These are phyloP conservation scores for Nixonia krombeini DNA, from an alignment of 1,140 invertebrate species.

Conservation along the genomic window DNA sequence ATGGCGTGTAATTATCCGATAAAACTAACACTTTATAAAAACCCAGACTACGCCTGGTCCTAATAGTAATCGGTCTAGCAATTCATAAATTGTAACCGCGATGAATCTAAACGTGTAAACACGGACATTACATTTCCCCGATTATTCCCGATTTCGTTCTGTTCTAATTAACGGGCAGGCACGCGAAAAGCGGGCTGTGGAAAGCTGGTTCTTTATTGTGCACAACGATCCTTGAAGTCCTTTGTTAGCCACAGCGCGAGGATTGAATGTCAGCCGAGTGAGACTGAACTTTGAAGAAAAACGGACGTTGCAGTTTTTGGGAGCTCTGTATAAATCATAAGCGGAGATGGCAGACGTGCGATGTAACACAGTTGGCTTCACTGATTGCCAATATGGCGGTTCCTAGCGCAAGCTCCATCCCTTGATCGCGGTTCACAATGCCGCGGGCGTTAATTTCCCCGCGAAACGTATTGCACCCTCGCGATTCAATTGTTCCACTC, in stretches of 20 bases:
- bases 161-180: slow-evolving; percentile 30
- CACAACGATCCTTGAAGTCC: slow-evolving; percentile 13
- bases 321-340: slow-evolving; percentile 22
- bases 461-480: slow-evolving; percentile 66
- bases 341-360: slow-evolving; percentile 24
- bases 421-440: slow-evolving; percentile 59
- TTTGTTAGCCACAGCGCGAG: slow-evolving; percentile 15
- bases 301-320: slow-evolving; percentile 18
- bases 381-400: slow-evolving; percentile 65
- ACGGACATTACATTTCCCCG: too few relatives aligned
- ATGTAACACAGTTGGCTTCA: slow-evolving; percentile 61
- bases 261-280: slow-evolving; percentile 25
- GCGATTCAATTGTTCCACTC: slow-evolving; percentile 64
- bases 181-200: slow-evolving; percentile 5
- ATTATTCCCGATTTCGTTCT: neutral
- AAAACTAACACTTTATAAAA: too few relatives aligned
- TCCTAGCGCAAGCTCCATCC: slow-evolving; percentile 16
- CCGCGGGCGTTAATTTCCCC: slow-evolving; percentile 68
- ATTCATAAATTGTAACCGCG: too few relatives aligned
- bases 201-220: slow-evolving; percentile 7
- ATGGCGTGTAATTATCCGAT: too few relatives aligned
- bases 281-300: slow-evolving; percentile 14
- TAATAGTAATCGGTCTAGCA: too few relatives aligned
- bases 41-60: too few relatives aligned
- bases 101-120: too few relatives aligned